Percentiles rank a stretch among this genome's conserved stretches.
These are phyloP conservation scores for Zenarchopterus dispar DNA, from an alignment of 2,797 vertebrate species.

Conservation along the genomic window DNA sequence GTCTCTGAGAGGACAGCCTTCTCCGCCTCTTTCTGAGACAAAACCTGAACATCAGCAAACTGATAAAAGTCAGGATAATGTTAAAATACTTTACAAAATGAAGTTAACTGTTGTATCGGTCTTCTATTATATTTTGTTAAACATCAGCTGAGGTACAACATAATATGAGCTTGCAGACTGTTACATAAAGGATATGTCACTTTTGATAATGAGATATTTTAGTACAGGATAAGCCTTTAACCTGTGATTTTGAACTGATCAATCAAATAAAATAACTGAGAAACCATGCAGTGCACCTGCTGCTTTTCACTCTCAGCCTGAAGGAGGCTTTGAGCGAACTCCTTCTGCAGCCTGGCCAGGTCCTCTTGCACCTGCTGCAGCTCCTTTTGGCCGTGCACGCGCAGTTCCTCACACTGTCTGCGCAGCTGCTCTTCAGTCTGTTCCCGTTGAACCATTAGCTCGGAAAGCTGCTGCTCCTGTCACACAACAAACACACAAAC, in stretches of 20 bases:
- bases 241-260: background rate
- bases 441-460: constrained; percentile 77
- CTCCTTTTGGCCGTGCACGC: constrained; percentile 64
- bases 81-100: constrained; percentile 4
- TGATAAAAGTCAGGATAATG: constrained; percentile 9
- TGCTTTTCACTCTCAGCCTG: constrained; percentile 84
- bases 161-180: background rate
- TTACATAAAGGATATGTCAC: background rate
- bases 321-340: constrained; percentile 78
- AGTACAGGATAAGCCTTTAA: background rate
- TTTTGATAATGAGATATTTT: constrained; percentile 2
- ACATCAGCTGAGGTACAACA: background rate
- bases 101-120: background rate
- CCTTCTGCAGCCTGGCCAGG: constrained; percentile 77
- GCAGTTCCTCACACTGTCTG: constrained; percentile 77
- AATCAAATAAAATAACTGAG: background rate
- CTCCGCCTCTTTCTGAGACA: constrained; percentile 84
- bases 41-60: constrained; percentile 70
- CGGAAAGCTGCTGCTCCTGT: constrained; percentile 79
- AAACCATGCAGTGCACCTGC: constrained; percentile 74
- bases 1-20: constrained; percentile 74
- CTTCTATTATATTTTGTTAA: no score
- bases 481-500: constrained; percentile 13
- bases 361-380: constrained; percentile 82
- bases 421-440: constrained; percentile 71